Evolutionary conservation across 1,140 invertebrate species (phyloP).

Genomic region (Aradophagus sp.): DNA sequence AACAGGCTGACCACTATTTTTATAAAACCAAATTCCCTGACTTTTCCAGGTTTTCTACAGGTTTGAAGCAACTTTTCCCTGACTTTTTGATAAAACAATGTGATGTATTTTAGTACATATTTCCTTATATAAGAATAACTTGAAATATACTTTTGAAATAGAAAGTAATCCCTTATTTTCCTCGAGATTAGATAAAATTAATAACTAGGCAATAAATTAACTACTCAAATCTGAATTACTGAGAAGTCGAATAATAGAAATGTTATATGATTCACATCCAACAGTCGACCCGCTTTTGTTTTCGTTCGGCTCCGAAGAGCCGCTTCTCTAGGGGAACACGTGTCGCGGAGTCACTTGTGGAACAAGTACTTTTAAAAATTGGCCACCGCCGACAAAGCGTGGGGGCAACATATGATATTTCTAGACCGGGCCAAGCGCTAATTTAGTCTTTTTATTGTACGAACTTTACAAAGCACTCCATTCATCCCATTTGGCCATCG

Average conservation of each 20-base stretch:
- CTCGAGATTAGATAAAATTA: too few species aligned
- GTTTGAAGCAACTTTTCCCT: too few species aligned
- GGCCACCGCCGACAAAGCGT: conserved; percentile 32
- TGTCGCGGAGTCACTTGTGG: conserved; percentile 28
- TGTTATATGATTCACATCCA: background rate
- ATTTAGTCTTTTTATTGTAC: conserved; percentile 37
- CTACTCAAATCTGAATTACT: too few species aligned
- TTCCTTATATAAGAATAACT: too few species aligned
- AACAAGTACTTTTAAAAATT: conserved; percentile 39
- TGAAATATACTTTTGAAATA: too few species aligned
- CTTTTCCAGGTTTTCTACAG: too few species aligned
- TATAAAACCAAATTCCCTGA: too few species aligned
- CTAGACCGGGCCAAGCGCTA: conserved; percentile 22
- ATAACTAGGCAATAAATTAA: too few species aligned
- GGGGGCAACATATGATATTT: conserved; percentile 34
- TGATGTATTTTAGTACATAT: too few species aligned
- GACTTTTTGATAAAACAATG: too few species aligned
- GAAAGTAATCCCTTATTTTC: too few species aligned
- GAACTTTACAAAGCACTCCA: conserved; percentile 3
- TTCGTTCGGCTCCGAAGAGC: conserved; percentile 9
- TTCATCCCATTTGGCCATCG: background rate
- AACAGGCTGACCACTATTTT: too few species aligned
- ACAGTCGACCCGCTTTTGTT: conserved; percentile 15
- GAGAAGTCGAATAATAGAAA: background rate
- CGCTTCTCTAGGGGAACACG: conserved; percentile 11